Evolutionary conservation across 2,888 invertebrate species (phyloP).

Genomic region (Sinohyriopsis cumingii): DNA sequence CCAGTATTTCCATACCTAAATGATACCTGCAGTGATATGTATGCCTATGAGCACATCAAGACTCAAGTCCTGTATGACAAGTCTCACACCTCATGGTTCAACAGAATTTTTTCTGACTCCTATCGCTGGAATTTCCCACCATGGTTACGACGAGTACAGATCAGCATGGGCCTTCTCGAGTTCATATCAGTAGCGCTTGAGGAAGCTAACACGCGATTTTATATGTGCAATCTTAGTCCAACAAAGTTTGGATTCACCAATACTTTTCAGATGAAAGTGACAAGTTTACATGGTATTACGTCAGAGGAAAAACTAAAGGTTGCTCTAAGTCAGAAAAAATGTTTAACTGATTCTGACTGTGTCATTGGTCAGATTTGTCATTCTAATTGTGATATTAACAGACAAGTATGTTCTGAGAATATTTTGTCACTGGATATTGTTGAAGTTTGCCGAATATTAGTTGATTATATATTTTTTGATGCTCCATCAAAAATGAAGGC

Average conservation of each 20-base stretch:
- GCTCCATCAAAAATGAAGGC: constrained; percentile 47
- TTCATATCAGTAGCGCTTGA: constrained; percentile 57
- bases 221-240: constrained; percentile 58
- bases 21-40: constrained; percentile 59
- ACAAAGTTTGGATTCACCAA: constrained; percentile 52
- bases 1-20: constrained; percentile 49
- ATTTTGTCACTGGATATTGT: constrained; percentile 49
- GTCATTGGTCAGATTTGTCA: constrained; percentile 50
- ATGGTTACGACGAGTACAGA: constrained; percentile 57
- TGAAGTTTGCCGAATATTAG: constrained; percentile 54
- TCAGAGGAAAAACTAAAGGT: constrained; percentile 44
- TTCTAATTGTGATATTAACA: constrained; percentile 47
- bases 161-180: constrained; percentile 61
- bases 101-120: constrained; percentile 34
- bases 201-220: constrained; percentile 49
- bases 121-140: constrained; percentile 56
- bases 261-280: constrained; percentile 51
- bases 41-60: constrained; percentile 43
- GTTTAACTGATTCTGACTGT: constrained; percentile 52
- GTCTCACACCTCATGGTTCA: constrained; percentile 20
- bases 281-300: constrained; percentile 42
- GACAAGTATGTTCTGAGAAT: constrained; percentile 40
- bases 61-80: constrained; percentile 38
- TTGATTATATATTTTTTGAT: constrained; percentile 58
- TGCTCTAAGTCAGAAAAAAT: constrained; percentile 37